These are phyloP conservation scores for Drosophila ohnishii DNA, from an alignment of 1,140 invertebrate species.

Conservation along the genomic window DNA sequence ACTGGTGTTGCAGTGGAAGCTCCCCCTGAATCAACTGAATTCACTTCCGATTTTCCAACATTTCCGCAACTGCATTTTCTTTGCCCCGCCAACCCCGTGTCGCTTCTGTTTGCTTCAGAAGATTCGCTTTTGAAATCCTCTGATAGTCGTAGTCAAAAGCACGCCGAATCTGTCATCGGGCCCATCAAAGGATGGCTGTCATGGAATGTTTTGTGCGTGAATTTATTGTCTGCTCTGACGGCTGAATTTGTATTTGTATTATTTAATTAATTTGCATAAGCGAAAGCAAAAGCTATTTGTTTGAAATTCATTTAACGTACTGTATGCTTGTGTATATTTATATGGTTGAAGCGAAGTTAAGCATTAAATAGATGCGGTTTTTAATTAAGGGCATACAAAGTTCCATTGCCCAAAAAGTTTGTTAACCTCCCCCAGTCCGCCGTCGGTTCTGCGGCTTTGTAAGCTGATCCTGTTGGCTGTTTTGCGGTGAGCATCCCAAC, in stretches of 20 bases:
- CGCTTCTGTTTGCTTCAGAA: constrained; percentile 15
- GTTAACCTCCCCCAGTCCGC: neutral
- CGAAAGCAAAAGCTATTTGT: constrained; percentile 17
- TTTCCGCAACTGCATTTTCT: constrained; percentile 41
- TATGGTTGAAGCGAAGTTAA: constrained; percentile 20
- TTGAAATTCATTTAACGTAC: constrained; percentile 20
- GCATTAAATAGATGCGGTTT: constrained; percentile 48
- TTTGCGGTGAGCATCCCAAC: constrained; percentile 41
- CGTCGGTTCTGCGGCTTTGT: constrained; percentile 35
- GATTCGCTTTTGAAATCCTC: constrained; percentile 20
- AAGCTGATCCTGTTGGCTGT: constrained; percentile 44
- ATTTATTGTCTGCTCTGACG: neutral
- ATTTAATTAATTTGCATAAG: constrained; percentile 33
- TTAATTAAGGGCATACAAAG: constrained; percentile 49
- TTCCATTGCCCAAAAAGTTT: constrained; percentile 22
- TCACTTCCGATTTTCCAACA: constrained; percentile 61
- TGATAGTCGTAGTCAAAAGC: constrained; percentile 3
- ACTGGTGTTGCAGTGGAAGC: neutral
- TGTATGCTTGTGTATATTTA: constrained; percentile 3
- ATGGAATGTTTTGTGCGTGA: neutral
- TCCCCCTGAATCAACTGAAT: constrained; percentile 28
- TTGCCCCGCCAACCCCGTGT: neutral
- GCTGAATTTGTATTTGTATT: constrained; percentile 6
- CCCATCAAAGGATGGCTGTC: constrained; percentile 1
- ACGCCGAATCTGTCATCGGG: constrained; percentile 16